A percentile compares a stretch with the other conserved stretches of the same genome.
These are phyloP conservation scores for Ptychobarbus kaznakovi DNA, from an alignment of 2,797 vertebrate species.

Conservation along the genomic window DNA sequence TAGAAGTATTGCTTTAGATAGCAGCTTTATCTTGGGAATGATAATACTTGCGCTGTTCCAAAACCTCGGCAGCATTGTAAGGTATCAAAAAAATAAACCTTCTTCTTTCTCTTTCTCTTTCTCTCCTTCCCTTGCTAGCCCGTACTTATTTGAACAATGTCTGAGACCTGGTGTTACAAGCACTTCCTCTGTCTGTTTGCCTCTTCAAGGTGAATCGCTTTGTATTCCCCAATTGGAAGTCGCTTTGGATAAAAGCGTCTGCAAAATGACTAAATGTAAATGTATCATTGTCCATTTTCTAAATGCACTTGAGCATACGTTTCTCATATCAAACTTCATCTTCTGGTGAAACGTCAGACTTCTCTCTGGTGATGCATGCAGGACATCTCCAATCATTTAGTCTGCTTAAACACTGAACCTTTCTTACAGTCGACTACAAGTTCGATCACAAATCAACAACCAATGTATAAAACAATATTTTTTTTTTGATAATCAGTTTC, in stretches of 20 bases:
- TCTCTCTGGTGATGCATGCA: background rate
- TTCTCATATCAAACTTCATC: background rate
- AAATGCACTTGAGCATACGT: background rate
- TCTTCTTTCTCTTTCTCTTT: no score
- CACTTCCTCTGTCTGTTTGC: no score
- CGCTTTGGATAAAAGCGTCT: no score
- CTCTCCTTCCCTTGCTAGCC: no score
- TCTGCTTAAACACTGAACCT: background rate
- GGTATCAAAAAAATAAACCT: no score
- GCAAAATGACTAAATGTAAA: no score
- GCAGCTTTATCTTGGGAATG: background rate
- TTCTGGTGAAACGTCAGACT: background rate
- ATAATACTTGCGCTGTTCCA: background rate
- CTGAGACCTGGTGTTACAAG: no score
- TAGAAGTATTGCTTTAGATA: constrained; percentile 9
- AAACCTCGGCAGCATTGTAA: background rate
- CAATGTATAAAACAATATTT: background rate
- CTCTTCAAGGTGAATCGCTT: no score
- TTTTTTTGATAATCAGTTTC: background rate
- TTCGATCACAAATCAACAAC: background rate
- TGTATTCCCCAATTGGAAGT: no score
- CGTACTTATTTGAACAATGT: no score
- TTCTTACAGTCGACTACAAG: background rate
- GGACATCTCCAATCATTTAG: background rate
- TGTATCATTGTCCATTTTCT: background rate